phyloP scores from a whole-genome alignment of 2,797 vertebrate genomes.

The Galagoides demidoff region DNA sequence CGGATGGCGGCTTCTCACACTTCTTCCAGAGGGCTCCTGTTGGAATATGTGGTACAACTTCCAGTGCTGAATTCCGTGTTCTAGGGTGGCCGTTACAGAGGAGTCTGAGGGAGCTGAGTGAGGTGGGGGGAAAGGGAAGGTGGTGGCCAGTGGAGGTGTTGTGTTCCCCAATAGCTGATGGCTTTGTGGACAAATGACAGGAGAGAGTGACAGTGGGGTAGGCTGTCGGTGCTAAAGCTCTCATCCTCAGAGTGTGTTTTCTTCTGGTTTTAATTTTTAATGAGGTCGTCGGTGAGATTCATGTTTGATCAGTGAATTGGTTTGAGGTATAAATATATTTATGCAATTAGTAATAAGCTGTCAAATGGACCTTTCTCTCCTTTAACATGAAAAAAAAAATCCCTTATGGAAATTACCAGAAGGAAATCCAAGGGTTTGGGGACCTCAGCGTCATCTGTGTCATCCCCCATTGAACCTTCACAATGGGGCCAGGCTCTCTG shows the following conservation, averaged over 20 bases:
- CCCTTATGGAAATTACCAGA: not conserved
- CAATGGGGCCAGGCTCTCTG: not conserved
- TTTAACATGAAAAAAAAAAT: not conserved
- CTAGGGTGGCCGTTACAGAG: not conserved
- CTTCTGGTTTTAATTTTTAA: not conserved
- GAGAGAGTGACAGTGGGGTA: not conserved
- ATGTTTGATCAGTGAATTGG: not conserved
- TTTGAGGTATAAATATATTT: not conserved
- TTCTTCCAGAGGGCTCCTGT: not conserved
- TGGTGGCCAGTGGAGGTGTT: not conserved
- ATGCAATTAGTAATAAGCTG: not conserved
- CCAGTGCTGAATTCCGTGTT: not conserved
- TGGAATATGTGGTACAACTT: not conserved
- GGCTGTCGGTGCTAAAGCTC: not conserved
- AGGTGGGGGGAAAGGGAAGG: too few species aligned
- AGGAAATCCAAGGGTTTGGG: not conserved
- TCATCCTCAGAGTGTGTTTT: not conserved
- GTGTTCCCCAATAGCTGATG: not conserved
- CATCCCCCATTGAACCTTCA: accelerated
- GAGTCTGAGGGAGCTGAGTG: not conserved
- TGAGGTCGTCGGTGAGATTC: not conserved
- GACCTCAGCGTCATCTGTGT: not conserved
- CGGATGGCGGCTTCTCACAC: not conserved
- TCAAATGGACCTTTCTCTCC: not conserved
- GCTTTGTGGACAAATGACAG: not conserved